A percentile compares a stretch with the other conserved stretches of the same genome.
Conservation (phyloP, 2,797 vertebrate species). For the Euphonia xanthogaster region DNA sequence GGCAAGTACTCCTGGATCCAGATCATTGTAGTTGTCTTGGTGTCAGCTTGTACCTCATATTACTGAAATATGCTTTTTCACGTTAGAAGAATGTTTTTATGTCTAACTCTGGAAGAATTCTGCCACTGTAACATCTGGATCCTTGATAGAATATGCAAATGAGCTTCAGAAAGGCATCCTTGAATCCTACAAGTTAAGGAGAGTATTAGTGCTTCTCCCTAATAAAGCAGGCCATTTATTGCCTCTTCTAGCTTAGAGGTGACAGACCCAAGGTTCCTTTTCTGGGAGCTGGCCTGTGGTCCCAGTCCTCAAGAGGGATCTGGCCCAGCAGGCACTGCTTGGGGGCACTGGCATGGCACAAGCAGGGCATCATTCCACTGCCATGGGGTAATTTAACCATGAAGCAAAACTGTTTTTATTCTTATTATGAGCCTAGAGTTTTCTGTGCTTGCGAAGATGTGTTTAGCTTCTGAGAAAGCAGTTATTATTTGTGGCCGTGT, state of each 20-base stretch:
- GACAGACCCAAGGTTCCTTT: background rate
- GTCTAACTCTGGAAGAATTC: background rate
- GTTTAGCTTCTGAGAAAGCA: background rate
- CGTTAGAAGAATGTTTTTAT: background rate
- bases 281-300: background rate
- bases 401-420: background rate
- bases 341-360: fast-evolving
- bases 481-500: background rate
- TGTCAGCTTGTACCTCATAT: background rate
- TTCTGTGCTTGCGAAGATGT: background rate
- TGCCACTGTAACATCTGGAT: background rate
- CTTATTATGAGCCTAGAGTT: background rate
- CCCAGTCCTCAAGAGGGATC: fast-evolving
- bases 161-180: background rate
- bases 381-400: background rate
- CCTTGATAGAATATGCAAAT: background rate
- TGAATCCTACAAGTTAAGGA: background rate
- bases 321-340: background rate
- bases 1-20: background rate
- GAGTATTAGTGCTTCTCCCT: background rate
- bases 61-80: background rate
- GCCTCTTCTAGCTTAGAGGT: background rate
- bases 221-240: background rate
- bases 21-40: background rate
- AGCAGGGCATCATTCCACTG: background rate